A percentile compares a stretch with the other conserved stretches of the same genome.
Conservation (phyloP, 2,797 vertebrate species). For the Melanotaenia pygmaea region DNA sequence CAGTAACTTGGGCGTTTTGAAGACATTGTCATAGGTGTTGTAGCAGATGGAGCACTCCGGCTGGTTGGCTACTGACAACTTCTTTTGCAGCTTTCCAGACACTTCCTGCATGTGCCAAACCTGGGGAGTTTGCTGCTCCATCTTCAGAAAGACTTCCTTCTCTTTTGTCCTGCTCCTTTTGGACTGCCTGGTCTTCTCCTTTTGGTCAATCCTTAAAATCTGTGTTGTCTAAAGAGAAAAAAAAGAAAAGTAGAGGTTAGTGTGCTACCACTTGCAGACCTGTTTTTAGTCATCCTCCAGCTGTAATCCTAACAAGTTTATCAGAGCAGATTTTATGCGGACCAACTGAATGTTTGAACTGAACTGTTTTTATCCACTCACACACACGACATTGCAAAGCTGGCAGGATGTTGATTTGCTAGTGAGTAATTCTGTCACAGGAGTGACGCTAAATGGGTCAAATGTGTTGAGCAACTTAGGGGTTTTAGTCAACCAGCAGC, state of each 20-base stretch:
- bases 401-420: conserved; percentile 30
- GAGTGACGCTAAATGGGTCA: conserved; percentile 16
- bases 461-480: background rate
- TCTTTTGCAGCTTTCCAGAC: conserved; percentile 68
- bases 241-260: conserved; percentile 40
- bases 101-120: conserved; percentile 83
- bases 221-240: conserved; percentile 35
- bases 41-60: conserved; percentile 97
- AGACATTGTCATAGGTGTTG: conserved; percentile 93
- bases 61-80: conserved; percentile 72
- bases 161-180: background rate
- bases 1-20: conserved; percentile 94
- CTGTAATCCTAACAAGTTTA: conserved; percentile 16
- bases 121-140: conserved; percentile 67
- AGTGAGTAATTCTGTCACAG: conserved; percentile 29
- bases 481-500: background rate
- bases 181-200: background rate
- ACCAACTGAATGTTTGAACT: conserved; percentile 10
- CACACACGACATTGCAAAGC: background rate
- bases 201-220: conserved; percentile 13
- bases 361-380: conserved; percentile 7
- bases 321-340: conserved; percentile 11
- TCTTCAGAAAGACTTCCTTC: conserved; percentile 65
- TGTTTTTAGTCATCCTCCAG: background rate
- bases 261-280: background rate